Evolutionary conservation across 2,113 vertebrate species (phyloP).

Genomic region (Phalacrocorax brasilianus): DNA sequence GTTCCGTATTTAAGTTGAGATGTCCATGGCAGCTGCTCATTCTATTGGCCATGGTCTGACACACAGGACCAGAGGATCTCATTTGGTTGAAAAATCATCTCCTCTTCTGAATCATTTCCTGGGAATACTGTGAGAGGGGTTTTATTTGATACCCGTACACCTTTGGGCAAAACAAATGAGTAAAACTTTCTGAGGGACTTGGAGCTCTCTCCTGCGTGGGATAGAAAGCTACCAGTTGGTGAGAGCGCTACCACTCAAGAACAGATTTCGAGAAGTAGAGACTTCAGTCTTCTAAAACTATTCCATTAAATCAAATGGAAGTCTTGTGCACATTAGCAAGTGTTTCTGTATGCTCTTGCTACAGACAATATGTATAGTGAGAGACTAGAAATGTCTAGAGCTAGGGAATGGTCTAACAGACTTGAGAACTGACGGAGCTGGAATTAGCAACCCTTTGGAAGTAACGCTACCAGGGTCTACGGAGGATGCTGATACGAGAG

Average conservation of each 20-base stretch:
- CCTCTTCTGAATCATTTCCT: constrained; percentile 64
- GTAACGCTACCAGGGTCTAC: background rate
- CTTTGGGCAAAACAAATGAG: background rate
- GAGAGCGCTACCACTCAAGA: background rate
- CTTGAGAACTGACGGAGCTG: constrained; percentile 15
- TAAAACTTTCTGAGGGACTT: background rate
- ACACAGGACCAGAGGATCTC: constrained; percentile 57
- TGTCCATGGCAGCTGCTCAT: constrained; percentile 59
- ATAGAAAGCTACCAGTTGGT: background rate
- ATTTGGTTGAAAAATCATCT: constrained; percentile 60
- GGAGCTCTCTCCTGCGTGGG: background rate
- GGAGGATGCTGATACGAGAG: constrained; percentile 28
- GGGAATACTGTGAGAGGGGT: constrained; percentile 65
- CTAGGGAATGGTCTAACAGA: constrained; percentile 16
- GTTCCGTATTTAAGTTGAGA: background rate
- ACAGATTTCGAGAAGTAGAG: background rate
- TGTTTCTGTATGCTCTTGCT: constrained; percentile 6
- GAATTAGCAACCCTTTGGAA: constrained; percentile 17
- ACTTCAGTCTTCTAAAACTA: background rate
- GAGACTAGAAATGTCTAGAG: background rate
- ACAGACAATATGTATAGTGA: background rate
- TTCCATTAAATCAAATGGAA: constrained; percentile 42
- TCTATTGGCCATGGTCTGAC: constrained; percentile 65
- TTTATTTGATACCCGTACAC: background rate
- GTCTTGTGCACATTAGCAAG: constrained; percentile 34